These are phyloP conservation scores for Neotoma lepida DNA, from an alignment of 2,113 vertebrate species.

Conservation along the genomic window DNA sequence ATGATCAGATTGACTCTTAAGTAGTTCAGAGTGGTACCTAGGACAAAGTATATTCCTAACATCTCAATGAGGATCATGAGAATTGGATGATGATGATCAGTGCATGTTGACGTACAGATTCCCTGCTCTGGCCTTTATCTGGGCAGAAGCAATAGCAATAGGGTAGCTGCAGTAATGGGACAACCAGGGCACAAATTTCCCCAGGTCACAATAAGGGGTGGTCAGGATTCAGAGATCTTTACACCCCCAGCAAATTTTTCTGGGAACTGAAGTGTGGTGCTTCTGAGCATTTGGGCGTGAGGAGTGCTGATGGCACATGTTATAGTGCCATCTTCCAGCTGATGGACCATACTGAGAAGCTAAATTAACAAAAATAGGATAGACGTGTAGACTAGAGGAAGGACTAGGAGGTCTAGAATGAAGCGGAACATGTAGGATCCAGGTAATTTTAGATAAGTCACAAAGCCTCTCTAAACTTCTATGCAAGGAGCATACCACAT, in stretches of 20 bases:
- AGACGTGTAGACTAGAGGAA: neutral
- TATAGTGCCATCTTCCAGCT: neutral
- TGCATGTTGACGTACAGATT: neutral
- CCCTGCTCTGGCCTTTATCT: neutral
- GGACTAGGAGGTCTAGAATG: conserved; percentile 17
- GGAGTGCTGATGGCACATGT: neutral
- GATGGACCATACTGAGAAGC: neutral
- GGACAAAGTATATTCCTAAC: conserved; percentile 30
- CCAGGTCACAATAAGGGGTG: neutral
- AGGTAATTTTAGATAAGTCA: conserved; percentile 29
- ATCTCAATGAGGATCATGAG: neutral
- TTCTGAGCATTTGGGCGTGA: neutral
- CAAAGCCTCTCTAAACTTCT: neutral
- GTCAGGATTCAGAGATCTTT: neutral
- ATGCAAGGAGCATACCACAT: neutral
- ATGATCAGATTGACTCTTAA: neutral
- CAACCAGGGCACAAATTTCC: neutral
- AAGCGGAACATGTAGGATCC: neutral
- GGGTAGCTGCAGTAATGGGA: neutral
- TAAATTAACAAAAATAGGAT: conserved; percentile 6
- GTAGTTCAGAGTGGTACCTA: neutral
- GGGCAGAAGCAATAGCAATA: conserved; percentile 2
- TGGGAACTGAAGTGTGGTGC: neutral
- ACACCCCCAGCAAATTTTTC: neutral
- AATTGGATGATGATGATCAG: neutral